Base-by-base conservation (phyloP, 2,797 vertebrate genomes). In the Arctocebus calabarensis region DNA sequence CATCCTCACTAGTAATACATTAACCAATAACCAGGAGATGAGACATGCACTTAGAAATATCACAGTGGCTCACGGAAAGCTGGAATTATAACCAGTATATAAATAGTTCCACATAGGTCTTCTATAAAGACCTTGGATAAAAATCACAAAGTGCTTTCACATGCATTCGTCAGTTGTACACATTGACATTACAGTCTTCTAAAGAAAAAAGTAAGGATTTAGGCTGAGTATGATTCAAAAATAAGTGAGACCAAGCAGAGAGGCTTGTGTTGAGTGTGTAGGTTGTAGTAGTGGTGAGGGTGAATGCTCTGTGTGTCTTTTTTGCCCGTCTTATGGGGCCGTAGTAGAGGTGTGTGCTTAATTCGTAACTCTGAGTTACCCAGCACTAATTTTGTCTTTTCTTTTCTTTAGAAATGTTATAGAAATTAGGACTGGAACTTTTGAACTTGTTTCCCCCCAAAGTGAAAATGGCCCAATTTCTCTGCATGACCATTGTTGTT, bases 21-120 rank as follows among this genome's bases (percentile, higher is more conserved):
- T 73, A 79, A 57, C 45, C 40, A 27, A 2, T 78, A 82, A 77
- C 59, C 48, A 14, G 79, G 34, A 89, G 82, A 32, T 84, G 52
- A 93, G 43, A 75, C 70, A 81, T 92, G 55, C 91, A 81, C 68
- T 77, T 88, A 71, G 1, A 88, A 85, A 71, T 88, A 64, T 43
- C 45, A 74, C 19, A 81, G 25, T 84, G 74, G 79, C 66, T 93
- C 81, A 92, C 12, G 79, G 25, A 88, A 92, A 88, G 84, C 73
- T 86, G 25, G 37, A 73, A 81, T 90, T 94, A 4, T 68, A 87
- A 34, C 74, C 68, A 86, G 55, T 29, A 20, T 87, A n/a, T 66
- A 32, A 75, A 43, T 74, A 82, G 14, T 61, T 81, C 40, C 23
- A 89, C 3, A 48, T 77, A 75, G 43, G 17, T 55, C 25, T 73